Base-by-base conservation (phyloP, 1,140 invertebrate genomes). In the Hylaeus anthracinus region DNA sequence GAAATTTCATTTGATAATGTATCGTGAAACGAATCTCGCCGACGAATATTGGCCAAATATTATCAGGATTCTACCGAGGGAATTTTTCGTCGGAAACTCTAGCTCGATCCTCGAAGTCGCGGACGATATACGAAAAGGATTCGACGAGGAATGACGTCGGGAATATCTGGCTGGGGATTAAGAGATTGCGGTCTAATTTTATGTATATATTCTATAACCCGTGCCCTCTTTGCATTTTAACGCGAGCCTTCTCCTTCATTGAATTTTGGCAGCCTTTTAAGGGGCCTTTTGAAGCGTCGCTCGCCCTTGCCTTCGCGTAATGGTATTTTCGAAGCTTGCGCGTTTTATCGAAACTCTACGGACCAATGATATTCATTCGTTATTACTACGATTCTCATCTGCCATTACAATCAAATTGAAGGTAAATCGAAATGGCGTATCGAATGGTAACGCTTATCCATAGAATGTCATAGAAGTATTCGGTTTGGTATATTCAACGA, bases 141-240 rank as follows among this genome's bases (percentile, higher is more conserved):
- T 26, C 41, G 5, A 5, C 14, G 6, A 1, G 41, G n/a, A 63
- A 60, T 51, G 56, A n/a, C 37, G 8, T n/a, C 45, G 6, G 6
- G 72, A 45, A 75, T 71, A 53, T 51, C 75, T 5, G 41, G 2
- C 5, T 6, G 3, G 9, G 58, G 37, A 78, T 72, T 72, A 78
- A 78, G 58, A 41, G 48, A 51, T 63, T 66, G 26, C n/a, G 48
- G n/a, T 78, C 76, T 78, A 72, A 78, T 78, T 72, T 78, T 53
- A 78, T 78, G 76, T 78, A 78, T 78, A 72, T 72, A 72, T 78
- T 78, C 69, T 51, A 78, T 72, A 72, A 78, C 69, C 48, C 58
- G 15, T 26, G 39, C 3, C 51, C 74, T 69, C 65, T 78, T 78
- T 71, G 75, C 67, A 72, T 78, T 72, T 72, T 63, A 71, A 78